Percentiles rank a stretch among this genome's conserved stretches.
These are phyloP conservation scores for Bimastos eiseni DNA, from an alignment of 2,888 invertebrate genomes.

Conservation along the genomic window DNA sequence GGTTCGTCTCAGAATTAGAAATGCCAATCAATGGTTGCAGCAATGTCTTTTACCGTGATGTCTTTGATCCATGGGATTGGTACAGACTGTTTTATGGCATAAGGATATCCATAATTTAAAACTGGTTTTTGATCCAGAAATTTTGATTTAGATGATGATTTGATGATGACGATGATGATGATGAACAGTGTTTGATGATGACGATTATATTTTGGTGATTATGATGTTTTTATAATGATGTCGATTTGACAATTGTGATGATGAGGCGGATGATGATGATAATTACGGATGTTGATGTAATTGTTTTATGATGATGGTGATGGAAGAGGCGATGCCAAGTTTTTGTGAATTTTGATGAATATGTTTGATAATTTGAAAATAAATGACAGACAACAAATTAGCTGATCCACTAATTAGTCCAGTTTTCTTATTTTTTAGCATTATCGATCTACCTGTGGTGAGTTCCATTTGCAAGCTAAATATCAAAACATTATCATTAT, in stretches of 20 bases:
- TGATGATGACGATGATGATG: no score
- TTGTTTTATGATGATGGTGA: neutral
- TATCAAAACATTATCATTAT: neutral
- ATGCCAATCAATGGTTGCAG: no score
- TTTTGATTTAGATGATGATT: no score
- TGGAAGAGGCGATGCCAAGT: neutral
- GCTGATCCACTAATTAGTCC: neutral
- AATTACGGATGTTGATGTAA: neutral
- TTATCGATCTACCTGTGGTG: slow-evolving; percentile 39
- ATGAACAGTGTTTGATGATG: no score
- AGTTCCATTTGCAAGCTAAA: slow-evolving; percentile 15
- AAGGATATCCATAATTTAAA: no score
- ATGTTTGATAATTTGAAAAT: no score
- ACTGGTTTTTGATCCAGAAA: no score
- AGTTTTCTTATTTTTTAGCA: slow-evolving; percentile 31
- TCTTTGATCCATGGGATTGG: no score
- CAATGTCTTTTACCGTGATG: no score
- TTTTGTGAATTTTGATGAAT: no score
- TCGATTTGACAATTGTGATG: neutral
- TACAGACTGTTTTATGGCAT: no score
- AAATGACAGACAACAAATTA: neutral
- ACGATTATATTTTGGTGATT: no score
- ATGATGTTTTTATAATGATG: neutral
- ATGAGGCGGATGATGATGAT: neutral
- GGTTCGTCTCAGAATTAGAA: neutral